A percentile compares a stretch with the other conserved stretches of the same genome.
These are phyloP conservation scores for Nannospalax galili DNA, from an alignment of 2,113 vertebrate species.

Conservation along the genomic window DNA sequence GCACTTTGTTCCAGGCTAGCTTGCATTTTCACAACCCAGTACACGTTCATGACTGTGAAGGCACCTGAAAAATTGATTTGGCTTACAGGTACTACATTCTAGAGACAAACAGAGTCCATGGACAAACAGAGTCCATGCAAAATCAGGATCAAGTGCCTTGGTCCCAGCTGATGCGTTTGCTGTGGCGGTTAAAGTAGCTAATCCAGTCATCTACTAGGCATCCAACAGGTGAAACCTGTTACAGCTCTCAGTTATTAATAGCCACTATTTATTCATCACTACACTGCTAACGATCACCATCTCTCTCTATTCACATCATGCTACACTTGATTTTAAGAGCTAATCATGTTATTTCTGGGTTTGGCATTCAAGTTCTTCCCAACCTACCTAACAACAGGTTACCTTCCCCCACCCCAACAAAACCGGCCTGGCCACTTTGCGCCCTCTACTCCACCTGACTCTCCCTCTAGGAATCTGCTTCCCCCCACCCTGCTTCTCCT, in stretches of 20 bases:
- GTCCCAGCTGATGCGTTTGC: neutral
- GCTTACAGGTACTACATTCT: neutral
- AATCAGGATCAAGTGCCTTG: neutral
- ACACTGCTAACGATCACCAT: too few species aligned
- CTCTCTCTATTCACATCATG: neutral
- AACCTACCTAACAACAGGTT: neutral
- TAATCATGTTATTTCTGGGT: neutral
- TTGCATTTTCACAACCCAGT: neutral
- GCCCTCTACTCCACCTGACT: rapidly evolving
- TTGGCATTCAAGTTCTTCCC: neutral
- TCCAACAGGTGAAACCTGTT: neutral
- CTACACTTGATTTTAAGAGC: neutral
- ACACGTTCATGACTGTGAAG: neutral
- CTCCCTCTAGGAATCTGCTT: neutral
- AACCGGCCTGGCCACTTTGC: neutral
- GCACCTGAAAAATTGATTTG: rapidly evolving
- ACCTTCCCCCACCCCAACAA: neutral
- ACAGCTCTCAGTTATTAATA: neutral
- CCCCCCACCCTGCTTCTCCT: neutral
- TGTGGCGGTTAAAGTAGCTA: neutral
- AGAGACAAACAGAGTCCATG: neutral
- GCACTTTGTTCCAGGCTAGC: neutral
- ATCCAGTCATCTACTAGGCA: neutral
- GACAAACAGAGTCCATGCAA: neutral
- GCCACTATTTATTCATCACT: too few species aligned